These are phyloP conservation scores for Himalopsyche tibetana DNA, from an alignment of 2,888 invertebrate genomes.

Conservation along the genomic window DNA sequence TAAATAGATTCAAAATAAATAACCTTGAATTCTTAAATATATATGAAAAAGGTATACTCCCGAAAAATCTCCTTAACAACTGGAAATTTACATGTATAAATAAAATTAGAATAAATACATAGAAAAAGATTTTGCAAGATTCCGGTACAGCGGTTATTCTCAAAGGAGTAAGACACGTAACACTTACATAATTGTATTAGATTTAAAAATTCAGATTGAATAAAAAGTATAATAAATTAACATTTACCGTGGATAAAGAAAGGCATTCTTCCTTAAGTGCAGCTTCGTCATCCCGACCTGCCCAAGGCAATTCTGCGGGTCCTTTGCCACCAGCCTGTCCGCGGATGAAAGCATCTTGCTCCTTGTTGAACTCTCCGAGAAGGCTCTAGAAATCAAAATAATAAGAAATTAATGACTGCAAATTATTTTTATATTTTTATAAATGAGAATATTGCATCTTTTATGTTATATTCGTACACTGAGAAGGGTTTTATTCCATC, in stretches of 20 bases:
- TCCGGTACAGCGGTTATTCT: too few species aligned
- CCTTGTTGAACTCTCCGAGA: conserved; percentile 97
- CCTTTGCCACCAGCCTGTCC: conserved; percentile 85
- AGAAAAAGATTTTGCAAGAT: too few species aligned
- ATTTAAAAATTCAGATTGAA: neutral
- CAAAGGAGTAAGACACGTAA: neutral
- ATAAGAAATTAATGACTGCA: conserved; percentile 45
- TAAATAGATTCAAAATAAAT: too few species aligned
- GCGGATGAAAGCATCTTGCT: conserved; percentile 96
- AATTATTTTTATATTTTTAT: too few species aligned
- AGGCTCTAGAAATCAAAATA: conserved; percentile 85
- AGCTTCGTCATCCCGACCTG: conserved; percentile 95
- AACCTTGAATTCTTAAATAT: too few species aligned
- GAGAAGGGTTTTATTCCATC: too few species aligned
- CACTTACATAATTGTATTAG: neutral
- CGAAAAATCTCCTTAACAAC: too few species aligned
- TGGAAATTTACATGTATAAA: too few species aligned
- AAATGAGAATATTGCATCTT: too few species aligned
- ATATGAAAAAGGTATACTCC: too few species aligned
- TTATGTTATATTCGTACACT: too few species aligned
- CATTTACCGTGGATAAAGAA: conserved; percentile 89
- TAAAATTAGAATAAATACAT: too few species aligned
- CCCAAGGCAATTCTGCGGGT: conserved; percentile 93
- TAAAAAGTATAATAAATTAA: neutral
- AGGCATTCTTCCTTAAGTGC: conserved; percentile 96